Evolutionary conservation across 2,888 invertebrate species (phyloP).

Genomic region (Elaeidobius kamerunicus): DNA sequence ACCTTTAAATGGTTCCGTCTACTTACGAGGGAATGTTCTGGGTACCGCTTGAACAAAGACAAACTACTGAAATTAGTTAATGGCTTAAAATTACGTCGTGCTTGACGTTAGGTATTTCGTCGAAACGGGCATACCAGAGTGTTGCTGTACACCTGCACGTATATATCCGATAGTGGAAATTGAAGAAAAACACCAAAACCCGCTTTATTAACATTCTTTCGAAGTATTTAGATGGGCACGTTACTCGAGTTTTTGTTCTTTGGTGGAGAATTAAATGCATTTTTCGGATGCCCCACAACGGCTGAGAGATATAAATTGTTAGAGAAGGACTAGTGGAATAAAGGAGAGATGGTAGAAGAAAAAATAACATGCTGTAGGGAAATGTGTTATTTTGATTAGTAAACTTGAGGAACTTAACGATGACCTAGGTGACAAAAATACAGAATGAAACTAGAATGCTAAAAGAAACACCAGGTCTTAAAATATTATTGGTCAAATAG

Average conservation of each 20-base stretch:
- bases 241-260: constrained; percentile 11
- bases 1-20: constrained; percentile 30
- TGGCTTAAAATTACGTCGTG: constrained; percentile 18
- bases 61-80: constrained; percentile 26
- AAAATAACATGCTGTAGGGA: too few relatives aligned
- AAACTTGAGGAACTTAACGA: too few relatives aligned
- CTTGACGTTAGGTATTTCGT: neutral
- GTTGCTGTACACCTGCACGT: constrained; percentile 25
- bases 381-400: too few relatives aligned
- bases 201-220: constrained; percentile 25
- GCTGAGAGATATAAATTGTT: constrained; percentile 11
- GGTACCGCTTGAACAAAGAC: constrained; percentile 25
- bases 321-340: too few relatives aligned
- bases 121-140: constrained; percentile 14
- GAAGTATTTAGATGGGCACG: constrained; percentile 9
- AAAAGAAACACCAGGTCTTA: too few relatives aligned
- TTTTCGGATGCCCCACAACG: constrained; percentile 5
- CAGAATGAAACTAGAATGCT: too few relatives aligned
- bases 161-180: constrained; percentile 21
- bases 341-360: too few relatives aligned
- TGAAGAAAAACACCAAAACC: constrained; percentile 27
- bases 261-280: constrained; percentile 13
- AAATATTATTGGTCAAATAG: too few relatives aligned
- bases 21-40: constrained; percentile 25
- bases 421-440: too few relatives aligned